Evolutionary conservation across 2,797 vertebrate genomes (phyloP).

Genomic region (Neosilurus mollespiculum): DNA sequence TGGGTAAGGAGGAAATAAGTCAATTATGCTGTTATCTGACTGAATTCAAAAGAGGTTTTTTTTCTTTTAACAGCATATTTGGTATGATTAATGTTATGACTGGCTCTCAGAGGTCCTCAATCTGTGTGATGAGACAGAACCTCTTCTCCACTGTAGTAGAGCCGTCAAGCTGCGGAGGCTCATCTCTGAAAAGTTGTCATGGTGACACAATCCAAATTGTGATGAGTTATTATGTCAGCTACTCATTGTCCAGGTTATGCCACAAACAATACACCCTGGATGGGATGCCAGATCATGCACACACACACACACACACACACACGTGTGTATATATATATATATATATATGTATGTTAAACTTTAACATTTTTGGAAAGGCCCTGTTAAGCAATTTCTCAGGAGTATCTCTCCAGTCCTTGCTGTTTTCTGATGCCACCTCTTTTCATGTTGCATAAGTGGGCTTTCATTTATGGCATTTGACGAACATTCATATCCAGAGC

Average conservation of each 20-base stretch:
- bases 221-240: constrained; percentile 13
- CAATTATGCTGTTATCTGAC: constrained; percentile 21
- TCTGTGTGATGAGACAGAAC: constrained; percentile 20
- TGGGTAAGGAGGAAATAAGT: background rate
- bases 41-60: background rate
- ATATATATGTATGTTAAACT: too few relatives aligned
- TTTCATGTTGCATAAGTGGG: too few relatives aligned
- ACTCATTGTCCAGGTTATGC: background rate
- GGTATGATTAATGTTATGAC: background rate
- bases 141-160: constrained; percentile 8
- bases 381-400: too few relatives aligned
- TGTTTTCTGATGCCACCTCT: too few relatives aligned
- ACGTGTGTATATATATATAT: too few relatives aligned
- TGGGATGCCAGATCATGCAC: too few relatives aligned
- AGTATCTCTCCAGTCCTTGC: too few relatives aligned
- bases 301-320: too few relatives aligned
- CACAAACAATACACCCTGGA: background rate
- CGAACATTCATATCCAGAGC: too few relatives aligned
- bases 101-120: background rate
- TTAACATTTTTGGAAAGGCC: too few relatives aligned
- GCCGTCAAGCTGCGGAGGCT: background rate
- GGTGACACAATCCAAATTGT: constrained; percentile 18
- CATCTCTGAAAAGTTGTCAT: constrained; percentile 2
- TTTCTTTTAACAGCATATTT: background rate
- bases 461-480: too few relatives aligned